Base-by-base conservation (phyloP, 1,140 invertebrate genomes). In the Pteromalus puparum region DNA sequence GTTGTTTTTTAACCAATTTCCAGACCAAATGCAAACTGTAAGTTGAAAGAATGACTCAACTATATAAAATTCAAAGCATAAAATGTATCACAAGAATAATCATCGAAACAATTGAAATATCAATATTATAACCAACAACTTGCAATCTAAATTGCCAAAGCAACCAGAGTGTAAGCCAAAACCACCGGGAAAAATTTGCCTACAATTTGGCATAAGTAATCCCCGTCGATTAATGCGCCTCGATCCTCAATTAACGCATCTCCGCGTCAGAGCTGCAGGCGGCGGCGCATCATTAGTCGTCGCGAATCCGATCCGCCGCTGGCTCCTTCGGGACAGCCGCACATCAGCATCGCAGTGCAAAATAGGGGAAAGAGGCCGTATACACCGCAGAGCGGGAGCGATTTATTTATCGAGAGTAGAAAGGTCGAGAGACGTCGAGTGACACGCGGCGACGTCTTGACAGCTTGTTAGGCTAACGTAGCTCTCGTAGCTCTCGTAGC, bases 361-460 rank as follows among this genome's bases (percentile, higher is more conserved):
- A 67, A 24, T n/a, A n/a, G 61, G 67, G 67, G n/a, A 3, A 10
- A 2, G 9, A 48, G 46, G 15, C 13, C 13, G 13, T 15, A 18
- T 30, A 30, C 30, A 30, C 2, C 30, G 3, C 30, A 5, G 30
- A 34, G 2, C n/a, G n/a, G 12, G 9, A 48, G 28, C 70, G 68
- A 72, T 72, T 72, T 73, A 73, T 38, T 18, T 73, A 73, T 73
- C 18, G 18, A n/a, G 30, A 18, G n/a, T n/a, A n/a, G 30, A 38
- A 34, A 74, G 72, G 34, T 42, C 21, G 61, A 65, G 61, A 65
- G 28, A 61, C 67, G 15, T 13, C 0, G 18, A 87, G 87, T 92
- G 91, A 91, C 90, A 90, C 88, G 90, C 90, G 90, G 88, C 90
- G 91, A 92, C 90, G 90, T 91, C 91, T 92, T 92, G 91, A 92